Conservation (phyloP, 1,140 invertebrate genomes). For the Papilio polyxenes region DNA sequence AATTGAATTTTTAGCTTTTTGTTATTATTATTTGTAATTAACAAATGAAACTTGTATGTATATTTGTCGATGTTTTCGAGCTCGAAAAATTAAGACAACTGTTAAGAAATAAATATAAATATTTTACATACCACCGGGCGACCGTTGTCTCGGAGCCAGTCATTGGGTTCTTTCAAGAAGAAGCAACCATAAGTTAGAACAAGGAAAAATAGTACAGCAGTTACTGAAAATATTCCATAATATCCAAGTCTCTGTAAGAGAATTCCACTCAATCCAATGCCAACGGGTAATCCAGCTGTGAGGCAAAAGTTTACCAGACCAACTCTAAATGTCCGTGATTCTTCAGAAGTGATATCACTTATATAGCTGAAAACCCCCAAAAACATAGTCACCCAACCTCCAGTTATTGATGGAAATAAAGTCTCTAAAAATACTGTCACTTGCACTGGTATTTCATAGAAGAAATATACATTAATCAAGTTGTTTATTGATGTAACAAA, state of each 20-base stretch:
- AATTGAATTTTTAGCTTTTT: too few relatives aligned
- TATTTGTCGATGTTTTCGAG: background rate
- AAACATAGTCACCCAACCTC: slow-evolving; percentile 93
- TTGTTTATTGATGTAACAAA: slow-evolving; percentile 88
- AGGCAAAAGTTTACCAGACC: slow-evolving; percentile 91
- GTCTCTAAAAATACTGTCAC: slow-evolving; percentile 84
- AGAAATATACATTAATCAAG: slow-evolving; percentile 89
- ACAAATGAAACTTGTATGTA: too few relatives aligned
- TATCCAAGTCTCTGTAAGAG: slow-evolving; percentile 86
- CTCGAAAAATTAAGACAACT: background rate
- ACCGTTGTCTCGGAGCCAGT: slow-evolving; percentile 65
- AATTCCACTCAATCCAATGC: slow-evolving; percentile 87
- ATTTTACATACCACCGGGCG: slow-evolving; percentile 60
- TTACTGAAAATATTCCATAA: slow-evolving; percentile 88
- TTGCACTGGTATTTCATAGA: slow-evolving; percentile 88
- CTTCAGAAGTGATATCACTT: slow-evolving; percentile 89
- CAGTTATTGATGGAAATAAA: slow-evolving; percentile 88
- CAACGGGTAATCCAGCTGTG: slow-evolving; percentile 89
- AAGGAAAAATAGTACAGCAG: slow-evolving; percentile 84
- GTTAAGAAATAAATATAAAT: slow-evolving; percentile 22
- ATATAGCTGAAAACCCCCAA: slow-evolving; percentile 96
- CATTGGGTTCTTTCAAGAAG: slow-evolving; percentile 82
- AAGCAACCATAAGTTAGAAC: slow-evolving; percentile 86
- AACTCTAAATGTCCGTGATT: slow-evolving; percentile 89
- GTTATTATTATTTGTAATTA: too few relatives aligned